Percentiles rank a stretch among this genome's conserved stretches.
Conservation (phyloP, 2,113 vertebrate genomes). For the Grallaria varia region DNA sequence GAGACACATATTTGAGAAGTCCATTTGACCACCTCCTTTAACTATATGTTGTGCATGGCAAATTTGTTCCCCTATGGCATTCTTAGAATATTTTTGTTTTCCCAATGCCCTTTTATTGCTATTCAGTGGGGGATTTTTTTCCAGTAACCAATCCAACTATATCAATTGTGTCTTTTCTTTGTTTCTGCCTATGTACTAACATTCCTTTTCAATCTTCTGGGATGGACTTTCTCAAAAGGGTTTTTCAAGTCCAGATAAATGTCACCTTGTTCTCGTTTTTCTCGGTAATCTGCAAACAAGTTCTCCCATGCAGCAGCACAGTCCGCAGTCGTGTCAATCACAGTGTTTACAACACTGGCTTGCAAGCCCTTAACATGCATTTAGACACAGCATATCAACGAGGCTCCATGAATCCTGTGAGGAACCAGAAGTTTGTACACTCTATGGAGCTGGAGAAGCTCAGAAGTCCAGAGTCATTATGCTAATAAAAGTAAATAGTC, state of each 20-base stretch:
- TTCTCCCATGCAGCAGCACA: neutral
- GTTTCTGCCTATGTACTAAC: neutral
- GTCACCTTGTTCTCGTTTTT: neutral
- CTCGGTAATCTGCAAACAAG: neutral
- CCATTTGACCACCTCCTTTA: neutral
- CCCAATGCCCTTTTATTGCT: neutral
- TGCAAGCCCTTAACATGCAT: neutral
- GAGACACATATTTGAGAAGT: accelerated
- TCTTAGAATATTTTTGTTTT: neutral
- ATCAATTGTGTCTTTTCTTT: neutral
- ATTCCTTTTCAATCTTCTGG: neutral
- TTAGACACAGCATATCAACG: neutral
- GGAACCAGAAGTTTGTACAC: neutral
- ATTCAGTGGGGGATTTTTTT: accelerated
- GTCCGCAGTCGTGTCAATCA: neutral
- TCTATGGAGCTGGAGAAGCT: neutral
- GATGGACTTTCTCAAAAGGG: neutral
- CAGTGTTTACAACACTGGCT: neutral
- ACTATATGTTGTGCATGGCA: neutral
- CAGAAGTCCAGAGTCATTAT: neutral
- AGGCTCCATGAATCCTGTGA: neutral
- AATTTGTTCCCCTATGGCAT: neutral
- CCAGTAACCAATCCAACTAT: neutral
- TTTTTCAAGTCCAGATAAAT: neutral
- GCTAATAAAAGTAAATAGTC: neutral